These are phyloP conservation scores for Riptortus pedestris DNA, from an alignment of 1,140 invertebrate species.

Conservation along the genomic window DNA sequence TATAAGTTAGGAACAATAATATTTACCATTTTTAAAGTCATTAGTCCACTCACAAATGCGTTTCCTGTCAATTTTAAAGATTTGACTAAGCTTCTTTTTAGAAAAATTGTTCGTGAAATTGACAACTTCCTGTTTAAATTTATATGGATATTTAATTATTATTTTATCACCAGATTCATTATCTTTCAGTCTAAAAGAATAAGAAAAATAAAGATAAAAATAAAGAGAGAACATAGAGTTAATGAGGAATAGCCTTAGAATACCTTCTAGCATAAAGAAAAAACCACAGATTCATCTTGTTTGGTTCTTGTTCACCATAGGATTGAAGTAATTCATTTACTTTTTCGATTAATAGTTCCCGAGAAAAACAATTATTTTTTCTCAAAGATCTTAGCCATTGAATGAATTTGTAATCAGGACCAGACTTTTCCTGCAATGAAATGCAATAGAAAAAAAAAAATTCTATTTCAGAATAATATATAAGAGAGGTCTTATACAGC, in stretches of 20 bases:
- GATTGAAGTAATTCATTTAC: conserved; percentile 2
- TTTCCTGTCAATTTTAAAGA: conserved; percentile 33
- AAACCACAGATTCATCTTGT: conserved; percentile 9
- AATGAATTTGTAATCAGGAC: conserved; percentile 8
- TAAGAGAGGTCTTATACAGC: too few relatives aligned
- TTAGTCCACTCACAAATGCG: conserved; percentile 34
- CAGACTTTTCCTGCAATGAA: conserved; percentile 5
- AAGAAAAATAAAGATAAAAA: not conserved
- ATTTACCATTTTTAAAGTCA: conserved; percentile 14
- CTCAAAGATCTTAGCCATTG: conserved; percentile 14
- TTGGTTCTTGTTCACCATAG: not conserved
- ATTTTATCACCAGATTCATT: conserved; percentile 6
- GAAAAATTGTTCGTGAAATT: conserved; percentile 30
- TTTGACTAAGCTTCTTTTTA: conserved; percentile 30
- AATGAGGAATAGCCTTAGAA: not conserved
- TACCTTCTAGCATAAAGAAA: conserved; percentile 15
- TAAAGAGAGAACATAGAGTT: not conserved
- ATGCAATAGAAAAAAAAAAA: not conserved
- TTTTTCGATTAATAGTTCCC: conserved; percentile 9
- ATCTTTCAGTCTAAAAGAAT: conserved; percentile 15
- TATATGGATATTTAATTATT: conserved; percentile 32
- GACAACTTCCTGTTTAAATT: conserved; percentile 34
- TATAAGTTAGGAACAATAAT: too few relatives aligned
- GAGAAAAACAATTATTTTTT: not conserved
- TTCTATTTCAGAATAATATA: too few relatives aligned